Base-by-base conservation (phyloP, 53 echinoderm and acorn worm species). In the Mesocentrotus franciscanus region DNA sequence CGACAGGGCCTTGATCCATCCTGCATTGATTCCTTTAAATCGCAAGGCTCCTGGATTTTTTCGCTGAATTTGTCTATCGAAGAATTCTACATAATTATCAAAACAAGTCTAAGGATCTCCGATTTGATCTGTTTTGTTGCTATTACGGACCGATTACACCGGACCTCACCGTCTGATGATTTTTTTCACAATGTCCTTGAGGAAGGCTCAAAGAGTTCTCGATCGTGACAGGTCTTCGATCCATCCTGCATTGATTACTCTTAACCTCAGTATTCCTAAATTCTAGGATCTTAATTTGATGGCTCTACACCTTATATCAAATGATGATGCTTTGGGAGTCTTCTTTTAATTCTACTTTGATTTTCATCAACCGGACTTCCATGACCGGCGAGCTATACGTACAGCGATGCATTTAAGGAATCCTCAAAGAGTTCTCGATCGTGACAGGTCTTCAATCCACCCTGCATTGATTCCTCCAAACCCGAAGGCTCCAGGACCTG, bases 361-460 rank as follows among this genome's bases (percentile, higher is more conserved):
- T n/a, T 71, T n/a, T 27, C 26, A 26, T n/a, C 71, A 26, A 71
- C 71, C 71, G 27, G 71, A 71, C 26, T 27, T 71, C 71, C 26
- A n/a, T 71, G 26, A 71, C 8, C 60, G 60, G 8, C 8, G 8
- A 9, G 60, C 4, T 26, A 10, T 71, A 7, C 71, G 26, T 27
- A n/a, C 71, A 71, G n/a, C 27, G n/a, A 9, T 6, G n/a, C 9
- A 7, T 71, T 71, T 71, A 26, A 27, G 78, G 12, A 9, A 29
- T 39, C 10, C 34, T 94, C 61, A 94, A 85, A 94, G 95, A 64
- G 95, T 94, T 85, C 95, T 94, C 9, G 95, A 85, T 42, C 87
- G 61, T 39, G 95, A 85, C 2, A 94, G 87, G 87, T 94, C 95
- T 66, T 87, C 95, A 11, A 94, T 85, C 95, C 95, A 94, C 0